phyloP scores from a whole-genome alignment of 1,140 invertebrate species.

The Aphis craccivora region DNA sequence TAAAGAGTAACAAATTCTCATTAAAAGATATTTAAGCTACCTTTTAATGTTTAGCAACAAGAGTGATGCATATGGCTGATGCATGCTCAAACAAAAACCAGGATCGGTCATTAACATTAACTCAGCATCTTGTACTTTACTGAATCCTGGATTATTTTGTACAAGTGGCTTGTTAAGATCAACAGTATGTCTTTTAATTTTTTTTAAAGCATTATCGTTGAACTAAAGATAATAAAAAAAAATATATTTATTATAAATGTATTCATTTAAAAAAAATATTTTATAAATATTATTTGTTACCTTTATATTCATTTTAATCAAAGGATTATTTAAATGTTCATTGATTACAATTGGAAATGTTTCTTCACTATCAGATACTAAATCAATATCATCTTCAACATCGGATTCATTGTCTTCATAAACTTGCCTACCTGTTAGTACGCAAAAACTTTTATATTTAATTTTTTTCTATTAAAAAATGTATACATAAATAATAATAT shows the following conservation, averaged over 20 bases:
- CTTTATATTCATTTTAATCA: slow-evolving; percentile 40
- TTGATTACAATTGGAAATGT: neutral
- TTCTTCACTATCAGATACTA: neutral
- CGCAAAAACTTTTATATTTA: neutral
- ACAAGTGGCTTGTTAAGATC: neutral
- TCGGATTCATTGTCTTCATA: slow-evolving; percentile 45
- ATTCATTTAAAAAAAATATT: neutral
- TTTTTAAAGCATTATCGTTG: slow-evolving; percentile 44
- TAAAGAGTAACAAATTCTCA: neutral
- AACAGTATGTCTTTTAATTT: neutral
- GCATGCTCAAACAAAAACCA: slow-evolving; percentile 90
- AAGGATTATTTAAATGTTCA: slow-evolving; percentile 40
- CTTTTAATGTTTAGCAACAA: slow-evolving; percentile 90
- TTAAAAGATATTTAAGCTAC: slow-evolving; percentile 66
- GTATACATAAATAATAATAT: neutral
- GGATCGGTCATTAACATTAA: slow-evolving; percentile 87
- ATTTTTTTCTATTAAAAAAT: neutral
- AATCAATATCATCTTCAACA: neutral
- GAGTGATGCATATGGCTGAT: slow-evolving; percentile 95
- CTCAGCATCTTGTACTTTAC: slow-evolving; percentile 80
- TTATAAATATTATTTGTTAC: neutral
- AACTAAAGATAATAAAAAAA: neutral
- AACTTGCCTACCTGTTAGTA: slow-evolving; percentile 18
- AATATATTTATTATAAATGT: neutral
- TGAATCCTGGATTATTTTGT: slow-evolving; percentile 54